These are phyloP conservation scores for Albula glossodonta DNA, from an alignment of 2,113 vertebrate species.

Conservation along the genomic window DNA sequence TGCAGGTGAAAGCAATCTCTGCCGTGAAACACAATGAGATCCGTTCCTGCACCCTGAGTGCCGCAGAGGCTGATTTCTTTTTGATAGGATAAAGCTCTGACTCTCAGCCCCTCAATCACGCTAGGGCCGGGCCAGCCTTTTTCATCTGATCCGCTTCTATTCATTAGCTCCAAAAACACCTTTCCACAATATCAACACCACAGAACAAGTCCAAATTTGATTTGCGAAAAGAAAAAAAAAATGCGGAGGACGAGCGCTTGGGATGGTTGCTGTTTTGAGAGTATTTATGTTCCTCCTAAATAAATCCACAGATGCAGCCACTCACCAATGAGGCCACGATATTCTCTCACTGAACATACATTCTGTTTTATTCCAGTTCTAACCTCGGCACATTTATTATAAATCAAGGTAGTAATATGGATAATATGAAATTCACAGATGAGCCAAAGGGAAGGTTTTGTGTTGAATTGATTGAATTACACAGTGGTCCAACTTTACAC, in stretches of 20 bases:
- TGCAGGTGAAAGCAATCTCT: conserved; percentile 77
- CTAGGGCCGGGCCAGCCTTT: conserved; percentile 29
- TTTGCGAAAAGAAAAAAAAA: background rate
- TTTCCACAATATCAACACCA: background rate
- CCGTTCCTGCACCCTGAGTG: conserved; percentile 68
- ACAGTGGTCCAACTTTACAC: background rate
- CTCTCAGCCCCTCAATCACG: conserved; percentile 44
- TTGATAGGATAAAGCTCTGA: conserved; percentile 67
- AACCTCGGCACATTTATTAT: too few relatives aligned
- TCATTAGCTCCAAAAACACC: conserved; percentile 31
- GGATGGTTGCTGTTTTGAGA: background rate
- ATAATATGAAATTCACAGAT: background rate
- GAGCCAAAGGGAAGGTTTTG: background rate
- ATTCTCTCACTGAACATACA: background rate
- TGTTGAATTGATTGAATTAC: too few relatives aligned
- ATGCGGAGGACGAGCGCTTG: background rate
- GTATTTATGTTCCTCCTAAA: background rate
- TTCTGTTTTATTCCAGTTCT: background rate
- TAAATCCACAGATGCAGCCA: background rate
- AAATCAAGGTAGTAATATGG: background rate
- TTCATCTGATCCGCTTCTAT: conserved; percentile 29
- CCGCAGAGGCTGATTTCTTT: conserved; percentile 69
- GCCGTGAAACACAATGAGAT: conserved; percentile 69
- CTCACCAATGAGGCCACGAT: background rate
- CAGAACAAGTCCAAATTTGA: background rate